Conservation (phyloP, 2,113 vertebrate genomes). For the Tyrannus savana region DNA sequence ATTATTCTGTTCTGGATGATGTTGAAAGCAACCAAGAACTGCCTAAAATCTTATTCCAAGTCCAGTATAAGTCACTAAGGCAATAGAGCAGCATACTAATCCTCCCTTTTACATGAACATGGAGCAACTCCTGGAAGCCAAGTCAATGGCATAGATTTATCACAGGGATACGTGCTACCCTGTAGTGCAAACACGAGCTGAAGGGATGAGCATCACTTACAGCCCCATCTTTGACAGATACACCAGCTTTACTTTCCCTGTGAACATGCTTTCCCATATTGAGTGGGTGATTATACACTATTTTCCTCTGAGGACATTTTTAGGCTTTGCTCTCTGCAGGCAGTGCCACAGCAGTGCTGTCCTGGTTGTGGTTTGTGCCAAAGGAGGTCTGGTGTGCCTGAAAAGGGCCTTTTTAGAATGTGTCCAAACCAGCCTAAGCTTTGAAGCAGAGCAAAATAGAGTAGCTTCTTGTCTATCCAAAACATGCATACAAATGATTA, state of each 20-base stretch:
- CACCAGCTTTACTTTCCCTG: neutral
- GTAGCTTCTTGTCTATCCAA: neutral
- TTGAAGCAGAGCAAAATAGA: neutral
- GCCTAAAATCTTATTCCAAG: conserved; percentile 38
- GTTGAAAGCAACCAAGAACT: conserved; percentile 46
- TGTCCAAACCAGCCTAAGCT: neutral
- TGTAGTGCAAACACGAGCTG: conserved; percentile 26
- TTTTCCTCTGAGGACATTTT: neutral
- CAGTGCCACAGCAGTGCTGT: neutral
- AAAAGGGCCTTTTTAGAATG: neutral
- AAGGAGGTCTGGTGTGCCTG: neutral
- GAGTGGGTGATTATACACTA: neutral
- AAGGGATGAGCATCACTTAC: neutral
- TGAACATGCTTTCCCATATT: neutral
- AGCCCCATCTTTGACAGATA: neutral
- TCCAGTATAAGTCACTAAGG: conserved; percentile 60
- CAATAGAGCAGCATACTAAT: conserved; percentile 59
- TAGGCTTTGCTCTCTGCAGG: neutral
- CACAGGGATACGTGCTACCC: neutral
- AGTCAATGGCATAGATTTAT: conserved; percentile 63
- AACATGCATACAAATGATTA: neutral
- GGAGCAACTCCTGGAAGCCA: conserved; percentile 58
- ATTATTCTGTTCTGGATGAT: neutral
- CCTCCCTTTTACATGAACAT: conserved; percentile 38
- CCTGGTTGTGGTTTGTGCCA: neutral